phyloP scores from a whole-genome alignment of 2,113 vertebrate species.

The Cebidichthys violaceus region DNA sequence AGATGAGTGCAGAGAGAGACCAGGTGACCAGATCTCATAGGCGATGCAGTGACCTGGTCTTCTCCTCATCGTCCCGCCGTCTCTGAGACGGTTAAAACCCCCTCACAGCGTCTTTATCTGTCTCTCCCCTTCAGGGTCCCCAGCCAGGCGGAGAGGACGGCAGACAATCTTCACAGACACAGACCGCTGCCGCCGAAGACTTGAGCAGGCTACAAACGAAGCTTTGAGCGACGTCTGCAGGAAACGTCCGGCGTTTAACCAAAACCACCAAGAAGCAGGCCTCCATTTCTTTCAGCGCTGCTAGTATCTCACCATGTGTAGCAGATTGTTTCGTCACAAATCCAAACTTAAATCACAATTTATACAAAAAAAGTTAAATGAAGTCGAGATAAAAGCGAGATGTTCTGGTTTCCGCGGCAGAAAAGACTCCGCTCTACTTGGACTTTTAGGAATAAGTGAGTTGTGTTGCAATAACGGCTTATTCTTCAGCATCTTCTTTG shows the following conservation, averaged over 20 bases:
- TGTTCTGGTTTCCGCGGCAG: slow-evolving; percentile 21
- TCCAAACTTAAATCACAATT: slow-evolving; percentile 6
- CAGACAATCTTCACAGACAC: slow-evolving; percentile 56
- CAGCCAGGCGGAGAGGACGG: slow-evolving; percentile 22
- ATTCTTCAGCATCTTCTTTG: not conserved
- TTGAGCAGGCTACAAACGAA: slow-evolving; percentile 18
- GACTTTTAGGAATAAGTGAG: slow-evolving; percentile 22
- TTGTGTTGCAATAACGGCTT: not conserved
- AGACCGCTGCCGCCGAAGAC: slow-evolving; percentile 53
- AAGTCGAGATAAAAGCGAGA: not conserved
- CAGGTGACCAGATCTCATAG: slow-evolving; percentile 14
- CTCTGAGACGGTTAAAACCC: slow-evolving; percentile 29
- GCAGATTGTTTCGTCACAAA: slow-evolving; percentile 3
- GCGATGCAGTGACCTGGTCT: not conserved
- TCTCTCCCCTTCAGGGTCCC: slow-evolving; percentile 43
- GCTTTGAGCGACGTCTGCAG: slow-evolving; percentile 22
- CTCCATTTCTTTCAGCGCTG: slow-evolving; percentile 1
- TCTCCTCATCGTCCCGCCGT: not conserved
- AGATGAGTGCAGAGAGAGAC: slow-evolving; percentile 10
- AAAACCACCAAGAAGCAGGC: slow-evolving; percentile 2
- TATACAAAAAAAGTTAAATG: not conserved
- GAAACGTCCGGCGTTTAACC: not conserved
- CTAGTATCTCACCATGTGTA: not conserved
- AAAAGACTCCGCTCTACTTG: slow-evolving; percentile 7
- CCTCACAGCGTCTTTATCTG: slow-evolving; percentile 46